Conservation (phyloP, 2,797 vertebrate genomes). For the Pterois miles region DNA sequence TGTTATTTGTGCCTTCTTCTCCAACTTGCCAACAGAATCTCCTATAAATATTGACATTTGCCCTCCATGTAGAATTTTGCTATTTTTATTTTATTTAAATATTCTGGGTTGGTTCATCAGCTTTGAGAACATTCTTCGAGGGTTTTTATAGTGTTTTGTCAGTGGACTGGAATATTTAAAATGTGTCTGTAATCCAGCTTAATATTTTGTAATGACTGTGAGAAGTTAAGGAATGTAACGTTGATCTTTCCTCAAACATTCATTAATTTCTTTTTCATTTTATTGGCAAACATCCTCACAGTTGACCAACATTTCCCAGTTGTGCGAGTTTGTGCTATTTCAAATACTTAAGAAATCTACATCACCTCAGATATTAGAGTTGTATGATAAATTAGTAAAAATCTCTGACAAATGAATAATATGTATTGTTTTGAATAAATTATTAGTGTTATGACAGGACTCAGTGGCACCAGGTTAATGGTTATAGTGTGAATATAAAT, state of each 20-base stretch:
- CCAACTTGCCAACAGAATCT: not conserved
- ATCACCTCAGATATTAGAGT: not conserved
- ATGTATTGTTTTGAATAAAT: slow-evolving; percentile 36
- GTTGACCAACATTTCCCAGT: not conserved
- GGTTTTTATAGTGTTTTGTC: not conserved
- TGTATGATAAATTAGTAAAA: slow-evolving; percentile 14
- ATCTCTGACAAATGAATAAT: slow-evolving; percentile 23
- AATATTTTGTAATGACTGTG: not conserved
- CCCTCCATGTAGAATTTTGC: not conserved
- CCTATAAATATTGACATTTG: not conserved
- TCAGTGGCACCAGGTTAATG: slow-evolving; percentile 36
- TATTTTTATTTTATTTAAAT: not conserved
- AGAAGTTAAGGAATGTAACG: not conserved
- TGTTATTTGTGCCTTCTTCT: not conserved
- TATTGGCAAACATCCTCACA: not conserved
- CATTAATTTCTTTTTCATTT: not conserved
- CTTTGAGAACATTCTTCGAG: not conserved
- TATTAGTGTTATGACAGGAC: slow-evolving; percentile 26
- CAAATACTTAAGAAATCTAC: not conserved
- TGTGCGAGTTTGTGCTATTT: not conserved
- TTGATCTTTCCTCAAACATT: not conserved
- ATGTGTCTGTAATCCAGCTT: not conserved
- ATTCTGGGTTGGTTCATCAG: not conserved
- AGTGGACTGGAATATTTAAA: not conserved
- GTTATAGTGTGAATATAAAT: slow-evolving; percentile 17